Conservation (phyloP, 2,888 invertebrate species). For the Drosophila glabriapex region DNA sequence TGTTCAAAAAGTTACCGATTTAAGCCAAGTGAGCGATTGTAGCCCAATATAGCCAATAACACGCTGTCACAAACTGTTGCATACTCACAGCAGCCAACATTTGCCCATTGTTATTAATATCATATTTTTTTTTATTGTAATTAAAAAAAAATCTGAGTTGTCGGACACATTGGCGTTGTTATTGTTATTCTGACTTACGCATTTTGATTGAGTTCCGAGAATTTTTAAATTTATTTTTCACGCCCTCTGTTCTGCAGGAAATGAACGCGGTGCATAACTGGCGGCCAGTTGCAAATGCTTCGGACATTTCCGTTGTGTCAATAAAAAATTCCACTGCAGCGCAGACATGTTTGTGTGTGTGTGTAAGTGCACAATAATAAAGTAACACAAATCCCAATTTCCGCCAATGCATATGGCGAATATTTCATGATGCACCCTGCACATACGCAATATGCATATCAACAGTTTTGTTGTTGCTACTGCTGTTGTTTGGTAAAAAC, state of each 20-base stretch:
- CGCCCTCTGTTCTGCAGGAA: conserved; percentile 45
- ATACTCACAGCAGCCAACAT: conserved; percentile 9
- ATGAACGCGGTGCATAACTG: conserved; percentile 54
- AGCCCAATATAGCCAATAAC: conserved; percentile 51
- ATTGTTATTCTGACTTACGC: conserved; percentile 59
- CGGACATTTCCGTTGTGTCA: conserved; percentile 49
- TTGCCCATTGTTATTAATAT: conserved; percentile 22
- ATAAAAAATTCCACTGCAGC: conserved; percentile 45
- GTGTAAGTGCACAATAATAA: conserved; percentile 66
- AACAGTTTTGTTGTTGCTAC: conserved; percentile 5
- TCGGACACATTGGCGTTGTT: conserved; percentile 18
- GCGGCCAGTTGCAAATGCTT: conserved; percentile 42
- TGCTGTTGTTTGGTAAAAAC: conserved; percentile 31
- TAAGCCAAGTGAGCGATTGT: conserved; percentile 53
- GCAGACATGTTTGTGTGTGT: neutral
- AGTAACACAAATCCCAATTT: conserved; percentile 75
- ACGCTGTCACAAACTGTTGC: conserved; percentile 59
- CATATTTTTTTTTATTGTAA: conserved; percentile 30
- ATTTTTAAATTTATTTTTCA: conserved; percentile 70
- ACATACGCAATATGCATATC: conserved; percentile 54
- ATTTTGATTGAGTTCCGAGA: conserved; percentile 67
- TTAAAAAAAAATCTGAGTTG: neutral
- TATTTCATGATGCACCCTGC: conserved; percentile 50
- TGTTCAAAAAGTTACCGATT: conserved; percentile 58
- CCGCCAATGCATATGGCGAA: conserved; percentile 62